Conservation (phyloP, 2,797 vertebrate genomes). For the Botia almorhae region DNA sequence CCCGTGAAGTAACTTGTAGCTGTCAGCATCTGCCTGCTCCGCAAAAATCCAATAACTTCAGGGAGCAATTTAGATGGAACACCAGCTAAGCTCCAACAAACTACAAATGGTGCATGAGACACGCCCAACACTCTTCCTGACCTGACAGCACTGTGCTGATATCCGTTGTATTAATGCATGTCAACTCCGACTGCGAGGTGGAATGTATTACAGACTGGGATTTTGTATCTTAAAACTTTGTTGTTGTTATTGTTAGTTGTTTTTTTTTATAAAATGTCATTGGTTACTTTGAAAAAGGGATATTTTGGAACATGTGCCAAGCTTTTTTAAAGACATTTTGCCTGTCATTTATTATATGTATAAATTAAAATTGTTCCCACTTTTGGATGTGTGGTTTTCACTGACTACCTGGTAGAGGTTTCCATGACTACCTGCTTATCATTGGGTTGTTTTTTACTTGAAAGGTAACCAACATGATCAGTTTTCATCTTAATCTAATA, state of each 20-base stretch:
- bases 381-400: constrained; percentile 16
- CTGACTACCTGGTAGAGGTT: background rate
- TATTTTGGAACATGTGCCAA: constrained; percentile 56
- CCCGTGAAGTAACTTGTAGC: constrained; percentile 77
- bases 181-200: constrained; percentile 36
- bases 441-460: background rate
- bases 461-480: too few relatives aligned
- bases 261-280: constrained; percentile 43
- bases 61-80: constrained; percentile 77
- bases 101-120: constrained; percentile 75
- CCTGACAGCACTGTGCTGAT: constrained; percentile 69
- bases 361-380: constrained; percentile 73
- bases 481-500: background rate
- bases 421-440: background rate
- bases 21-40: constrained; percentile 71
- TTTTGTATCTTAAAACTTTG: constrained; percentile 6
- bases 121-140: constrained; percentile 64
- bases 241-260: constrained; percentile 6
- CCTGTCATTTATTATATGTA: constrained; percentile 69
- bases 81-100: constrained; percentile 75
- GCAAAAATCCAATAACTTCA: constrained; percentile 73
- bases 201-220: constrained; percentile 60
- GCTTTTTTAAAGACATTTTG: constrained; percentile 66
- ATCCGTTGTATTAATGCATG: constrained; percentile 53
- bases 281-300: constrained; percentile 59